phyloP scores from a whole-genome alignment of 2,113 vertebrate species.

The Megaceryle torquata region DNA sequence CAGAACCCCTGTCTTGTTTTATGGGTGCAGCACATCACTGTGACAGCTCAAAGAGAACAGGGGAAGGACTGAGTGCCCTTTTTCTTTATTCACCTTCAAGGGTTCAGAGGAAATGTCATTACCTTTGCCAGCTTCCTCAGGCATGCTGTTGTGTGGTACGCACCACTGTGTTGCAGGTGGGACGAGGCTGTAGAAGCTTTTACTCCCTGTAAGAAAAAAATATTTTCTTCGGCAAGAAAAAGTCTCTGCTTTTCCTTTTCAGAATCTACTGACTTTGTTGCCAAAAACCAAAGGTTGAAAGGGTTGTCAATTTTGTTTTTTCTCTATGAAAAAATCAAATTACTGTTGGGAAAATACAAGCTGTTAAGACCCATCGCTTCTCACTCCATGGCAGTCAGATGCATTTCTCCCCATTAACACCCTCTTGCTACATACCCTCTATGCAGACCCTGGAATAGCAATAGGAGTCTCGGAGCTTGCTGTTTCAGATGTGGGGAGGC shows the following conservation, averaged over 20 bases:
- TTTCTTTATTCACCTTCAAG: slow-evolving; percentile 2
- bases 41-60: background rate
- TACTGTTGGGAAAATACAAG: background rate
- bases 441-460: background rate
- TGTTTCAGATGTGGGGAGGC: background rate
- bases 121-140: background rate
- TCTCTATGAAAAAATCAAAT: background rate
- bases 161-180: background rate
- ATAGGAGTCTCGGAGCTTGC: background rate
- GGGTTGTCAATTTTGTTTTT: background rate
- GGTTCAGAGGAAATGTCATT: background rate
- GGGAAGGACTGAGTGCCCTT: background rate
- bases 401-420: background rate
- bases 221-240: background rate
- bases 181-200: background rate
- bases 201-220: background rate
- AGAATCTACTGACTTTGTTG: background rate
- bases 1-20: background rate
- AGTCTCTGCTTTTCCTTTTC: background rate
- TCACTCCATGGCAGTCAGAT: background rate
- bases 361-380: background rate
- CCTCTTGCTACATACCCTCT: background rate
- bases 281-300: background rate
- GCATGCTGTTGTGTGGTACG: background rate
- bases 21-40: background rate